Evolutionary conservation across 1,140 invertebrate genomes (phyloP).

Genomic region (Pogonomyrmex californicus): DNA sequence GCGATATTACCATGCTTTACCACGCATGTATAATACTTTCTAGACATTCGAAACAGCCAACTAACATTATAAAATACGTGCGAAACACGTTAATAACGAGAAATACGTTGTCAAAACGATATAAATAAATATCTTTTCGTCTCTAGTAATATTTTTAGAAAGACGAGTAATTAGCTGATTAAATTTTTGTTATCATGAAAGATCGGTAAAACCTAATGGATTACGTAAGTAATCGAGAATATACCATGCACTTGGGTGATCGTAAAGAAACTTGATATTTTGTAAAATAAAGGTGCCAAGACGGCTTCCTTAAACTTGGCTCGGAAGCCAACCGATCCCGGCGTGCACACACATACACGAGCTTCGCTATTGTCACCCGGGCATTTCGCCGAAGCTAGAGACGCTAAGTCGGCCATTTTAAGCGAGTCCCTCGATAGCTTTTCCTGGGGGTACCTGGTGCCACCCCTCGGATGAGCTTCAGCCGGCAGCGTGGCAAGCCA

Average conservation of each 20-base stretch:
- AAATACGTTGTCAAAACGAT: background rate
- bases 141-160: background rate
- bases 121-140: background rate
- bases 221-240: background rate
- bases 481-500: slow-evolving; percentile 81
- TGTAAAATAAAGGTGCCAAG: slow-evolving; percentile 10
- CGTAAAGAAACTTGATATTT: background rate
- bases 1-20: slow-evolving; percentile 50
- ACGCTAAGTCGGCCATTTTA: slow-evolving; percentile 78
- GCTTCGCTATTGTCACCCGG: slow-evolving; percentile 64
- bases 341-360: slow-evolving; percentile 32
- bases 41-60: slow-evolving; percentile 33
- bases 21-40: slow-evolving; percentile 42
- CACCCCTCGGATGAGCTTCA: slow-evolving; percentile 83
- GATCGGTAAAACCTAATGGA: background rate
- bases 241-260: background rate
- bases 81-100: background rate
- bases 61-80: slow-evolving; percentile 8
- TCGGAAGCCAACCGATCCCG: background rate
- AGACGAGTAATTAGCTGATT: background rate
- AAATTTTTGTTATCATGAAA: background rate
- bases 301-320: background rate
- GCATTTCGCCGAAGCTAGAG: slow-evolving; percentile 68
- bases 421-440: slow-evolving; percentile 77
- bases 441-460: slow-evolving; percentile 80